A percentile compares a stretch with the other conserved stretches of the same genome.
Evolutionary conservation across 2,113 vertebrate species (phyloP).

Genomic region (Apodemus sylvaticus): DNA sequence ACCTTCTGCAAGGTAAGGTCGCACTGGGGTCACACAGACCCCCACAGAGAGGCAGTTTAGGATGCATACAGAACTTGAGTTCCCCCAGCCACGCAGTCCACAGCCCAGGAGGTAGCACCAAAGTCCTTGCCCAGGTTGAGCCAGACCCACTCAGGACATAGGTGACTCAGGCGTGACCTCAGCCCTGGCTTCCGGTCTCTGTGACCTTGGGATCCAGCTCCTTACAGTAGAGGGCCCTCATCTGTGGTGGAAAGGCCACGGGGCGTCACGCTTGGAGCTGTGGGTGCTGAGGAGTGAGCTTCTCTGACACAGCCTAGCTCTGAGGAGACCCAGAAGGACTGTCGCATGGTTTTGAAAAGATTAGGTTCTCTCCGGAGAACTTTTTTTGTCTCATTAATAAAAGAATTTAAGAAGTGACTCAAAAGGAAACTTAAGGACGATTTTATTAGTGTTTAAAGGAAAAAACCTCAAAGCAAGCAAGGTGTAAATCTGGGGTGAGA

Average conservation of each 20-base stretch:
- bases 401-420: background rate
- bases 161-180: background rate
- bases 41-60: background rate
- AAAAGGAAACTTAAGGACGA: background rate
- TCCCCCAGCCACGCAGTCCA: background rate
- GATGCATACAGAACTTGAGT: background rate
- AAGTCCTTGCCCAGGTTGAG: background rate
- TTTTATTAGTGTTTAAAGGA: background rate
- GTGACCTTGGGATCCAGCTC: background rate
- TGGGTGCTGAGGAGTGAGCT: background rate
- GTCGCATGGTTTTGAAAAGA: background rate
- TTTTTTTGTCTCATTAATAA: background rate
- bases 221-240: rapidly evolving
- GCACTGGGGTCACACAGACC: rapidly evolving
- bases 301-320: background rate
- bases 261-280: rapidly evolving
- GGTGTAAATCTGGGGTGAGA: background rate
- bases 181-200: background rate
- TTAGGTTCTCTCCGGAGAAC: background rate
- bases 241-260: rapidly evolving
- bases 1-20: background rate
- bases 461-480: background rate
- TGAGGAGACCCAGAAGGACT: background rate
- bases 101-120: rapidly evolving
- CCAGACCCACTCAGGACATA: too few species aligned